Conservation (phyloP, 64 coral and sea anemone genomes). For the Astreopora myriophthalma region DNA sequence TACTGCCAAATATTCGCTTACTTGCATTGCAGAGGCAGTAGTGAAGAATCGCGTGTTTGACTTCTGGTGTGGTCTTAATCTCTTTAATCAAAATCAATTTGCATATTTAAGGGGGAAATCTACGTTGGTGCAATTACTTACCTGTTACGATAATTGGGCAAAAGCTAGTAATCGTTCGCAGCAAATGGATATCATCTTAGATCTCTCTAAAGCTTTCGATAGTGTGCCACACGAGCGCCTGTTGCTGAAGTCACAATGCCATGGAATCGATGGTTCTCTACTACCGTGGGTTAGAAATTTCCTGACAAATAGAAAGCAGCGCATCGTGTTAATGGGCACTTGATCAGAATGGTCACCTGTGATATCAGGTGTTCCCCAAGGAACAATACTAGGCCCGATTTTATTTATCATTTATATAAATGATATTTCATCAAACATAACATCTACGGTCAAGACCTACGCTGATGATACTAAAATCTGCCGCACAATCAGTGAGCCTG, state of each 20-base stretch:
- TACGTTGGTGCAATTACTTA: slow-evolving; percentile 9
- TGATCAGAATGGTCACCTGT: too few species aligned
- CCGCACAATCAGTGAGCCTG: too few species aligned
- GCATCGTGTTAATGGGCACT: too few species aligned
- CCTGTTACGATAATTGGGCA: background rate
- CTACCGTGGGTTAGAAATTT: too few species aligned
- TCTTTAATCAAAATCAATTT: slow-evolving; percentile 28
- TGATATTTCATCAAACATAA: too few species aligned
- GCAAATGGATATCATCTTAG: background rate
- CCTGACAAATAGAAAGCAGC: slow-evolving; percentile 43
- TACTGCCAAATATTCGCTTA: background rate
- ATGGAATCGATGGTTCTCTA: background rate
- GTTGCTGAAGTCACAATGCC: background rate
- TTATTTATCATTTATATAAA: too few species aligned
- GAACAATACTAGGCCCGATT: too few species aligned
- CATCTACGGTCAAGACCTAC: too few species aligned
- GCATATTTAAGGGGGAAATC: slow-evolving; percentile 1
- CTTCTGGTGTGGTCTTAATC: background rate
- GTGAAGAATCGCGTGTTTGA: background rate
- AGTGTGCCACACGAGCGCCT: background rate
- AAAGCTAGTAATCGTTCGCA: background rate
- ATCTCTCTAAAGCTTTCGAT: too few species aligned
- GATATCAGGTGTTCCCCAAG: too few species aligned
- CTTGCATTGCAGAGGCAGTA: background rate
- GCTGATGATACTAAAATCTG: too few species aligned